Conservation (phyloP, 1,140 invertebrate species). For the Drosophila bocqueti region DNA sequence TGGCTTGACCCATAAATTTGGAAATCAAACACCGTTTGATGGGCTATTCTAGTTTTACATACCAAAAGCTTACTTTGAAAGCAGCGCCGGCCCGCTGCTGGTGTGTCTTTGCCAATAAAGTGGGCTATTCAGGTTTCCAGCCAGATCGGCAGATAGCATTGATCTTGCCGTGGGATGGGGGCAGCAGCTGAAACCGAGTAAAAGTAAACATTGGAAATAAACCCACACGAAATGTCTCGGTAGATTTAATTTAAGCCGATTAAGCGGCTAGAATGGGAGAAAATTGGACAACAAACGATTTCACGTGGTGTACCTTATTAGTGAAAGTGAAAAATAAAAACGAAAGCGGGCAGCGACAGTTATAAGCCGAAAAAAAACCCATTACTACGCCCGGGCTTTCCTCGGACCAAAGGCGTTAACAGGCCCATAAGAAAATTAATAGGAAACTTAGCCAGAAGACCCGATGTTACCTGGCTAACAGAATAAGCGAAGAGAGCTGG, state of each 20-base stretch:
- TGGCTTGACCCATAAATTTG: conserved; percentile 69
- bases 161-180: conserved; percentile 34
- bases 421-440: conserved; percentile 51
- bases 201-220: conserved; percentile 35
- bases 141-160: conserved; percentile 34
- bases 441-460: conserved; percentile 16
- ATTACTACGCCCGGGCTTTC: conserved; percentile 32
- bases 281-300: conserved; percentile 48
- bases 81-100: conserved; percentile 10
- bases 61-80: conserved; percentile 37
- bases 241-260: conserved; percentile 45
- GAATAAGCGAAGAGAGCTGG: conserved; percentile 21
- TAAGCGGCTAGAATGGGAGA: conserved; percentile 45
- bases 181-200: conserved; percentile 30
- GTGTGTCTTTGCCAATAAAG: conserved; percentile 52
- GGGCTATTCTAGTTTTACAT: conserved; percentile 52
- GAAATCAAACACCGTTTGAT: conserved; percentile 72
- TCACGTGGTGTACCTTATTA: conserved; percentile 46
- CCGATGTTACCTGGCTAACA: conserved; percentile 24
- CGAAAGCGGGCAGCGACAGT: conserved; percentile 56
- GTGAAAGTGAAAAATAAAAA: conserved; percentile 71
- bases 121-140: conserved; percentile 29
- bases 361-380: conserved; percentile 54
- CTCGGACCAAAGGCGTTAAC: conserved; percentile 16
- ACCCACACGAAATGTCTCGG: conserved; percentile 40